phyloP scores from a whole-genome alignment of 2,113 vertebrate genomes.

The Edolisoma coerulescens region DNA sequence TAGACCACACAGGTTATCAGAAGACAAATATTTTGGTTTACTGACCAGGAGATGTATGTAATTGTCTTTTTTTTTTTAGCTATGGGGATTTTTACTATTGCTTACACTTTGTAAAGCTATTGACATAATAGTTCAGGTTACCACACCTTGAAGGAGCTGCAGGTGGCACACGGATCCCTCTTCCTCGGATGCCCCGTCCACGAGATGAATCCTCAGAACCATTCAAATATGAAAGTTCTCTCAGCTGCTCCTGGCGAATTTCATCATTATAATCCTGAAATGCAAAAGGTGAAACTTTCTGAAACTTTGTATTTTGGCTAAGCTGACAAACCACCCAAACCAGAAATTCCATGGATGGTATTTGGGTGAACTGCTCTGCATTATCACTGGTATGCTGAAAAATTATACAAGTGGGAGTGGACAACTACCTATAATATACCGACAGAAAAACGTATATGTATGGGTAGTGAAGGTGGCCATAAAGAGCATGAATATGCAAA shows the following conservation, averaged over 20 bases:
- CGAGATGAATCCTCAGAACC: conserved; percentile 90
- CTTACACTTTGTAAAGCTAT: background rate
- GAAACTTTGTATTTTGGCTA: background rate
- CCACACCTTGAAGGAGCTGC: conserved; percentile 82
- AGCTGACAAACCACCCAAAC: background rate
- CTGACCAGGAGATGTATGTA: background rate
- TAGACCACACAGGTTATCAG: background rate
- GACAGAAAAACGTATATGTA: background rate
- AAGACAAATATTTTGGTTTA: background rate
- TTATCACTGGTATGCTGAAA: background rate
- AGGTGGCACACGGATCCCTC: conserved; percentile 79
- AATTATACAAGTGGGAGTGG: background rate
- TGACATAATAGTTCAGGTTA: background rate
- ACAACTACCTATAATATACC: background rate
- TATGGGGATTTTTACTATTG: accelerated
- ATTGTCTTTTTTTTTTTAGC: background rate
- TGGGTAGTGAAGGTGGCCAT: background rate
- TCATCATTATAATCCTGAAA: conserved; percentile 97
- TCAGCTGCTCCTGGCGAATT: conserved; percentile 96
- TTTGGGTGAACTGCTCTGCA: background rate
- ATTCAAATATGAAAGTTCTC: conserved; percentile 93
- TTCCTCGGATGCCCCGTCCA: conserved; percentile 82
- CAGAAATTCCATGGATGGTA: background rate
- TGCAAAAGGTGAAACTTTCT: background rate
- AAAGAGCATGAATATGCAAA: background rate